These are phyloP conservation scores for Seriola quinqueradiata DNA, from an alignment of 2,113 vertebrate genomes.

Conservation along the genomic window DNA sequence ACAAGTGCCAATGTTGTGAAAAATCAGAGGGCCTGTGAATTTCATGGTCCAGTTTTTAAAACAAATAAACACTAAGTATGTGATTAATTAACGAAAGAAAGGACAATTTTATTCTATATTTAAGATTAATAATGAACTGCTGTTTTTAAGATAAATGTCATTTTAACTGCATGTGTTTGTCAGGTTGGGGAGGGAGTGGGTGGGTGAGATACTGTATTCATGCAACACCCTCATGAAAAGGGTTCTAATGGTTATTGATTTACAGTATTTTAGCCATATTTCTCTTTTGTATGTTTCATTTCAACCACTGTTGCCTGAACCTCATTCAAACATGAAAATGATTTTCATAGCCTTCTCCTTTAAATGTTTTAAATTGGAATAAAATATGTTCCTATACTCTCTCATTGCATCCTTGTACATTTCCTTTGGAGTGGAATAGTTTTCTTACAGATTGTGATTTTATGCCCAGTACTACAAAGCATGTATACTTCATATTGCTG, in stretches of 20 bases:
- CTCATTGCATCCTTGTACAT: slow-evolving; percentile 55
- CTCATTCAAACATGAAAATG: slow-evolving; percentile 88
- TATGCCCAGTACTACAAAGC: neutral
- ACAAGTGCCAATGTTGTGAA: slow-evolving; percentile 88
- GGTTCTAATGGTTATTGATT: slow-evolving; percentile 83
- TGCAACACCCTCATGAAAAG: slow-evolving; percentile 71
- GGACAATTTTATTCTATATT: slow-evolving; percentile 84
- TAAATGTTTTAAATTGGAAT: slow-evolving; percentile 90
- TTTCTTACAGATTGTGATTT: neutral
- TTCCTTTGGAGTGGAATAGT: slow-evolving; percentile 1
- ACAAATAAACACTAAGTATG: slow-evolving; percentile 82
- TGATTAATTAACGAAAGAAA: slow-evolving; percentile 77
- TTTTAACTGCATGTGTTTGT: slow-evolving; percentile 86
- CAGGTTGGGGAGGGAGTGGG: slow-evolving; percentile 68
- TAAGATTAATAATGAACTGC: slow-evolving; percentile 84
- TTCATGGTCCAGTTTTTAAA: slow-evolving; percentile 82
- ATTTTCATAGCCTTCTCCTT: slow-evolving; percentile 90
- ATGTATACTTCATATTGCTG: neutral
- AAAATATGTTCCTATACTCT: slow-evolving; percentile 87
- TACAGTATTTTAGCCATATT: slow-evolving; percentile 87
- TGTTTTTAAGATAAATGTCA: slow-evolving; percentile 84
- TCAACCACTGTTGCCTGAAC: slow-evolving; percentile 91
- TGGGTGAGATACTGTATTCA: slow-evolving; percentile 75
- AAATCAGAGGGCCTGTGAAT: slow-evolving; percentile 78
- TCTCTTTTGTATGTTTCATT: slow-evolving; percentile 85